These are phyloP conservation scores for Protobothrops flavoviridis DNA, from an alignment of 2,113 vertebrate species.

Conservation along the genomic window DNA sequence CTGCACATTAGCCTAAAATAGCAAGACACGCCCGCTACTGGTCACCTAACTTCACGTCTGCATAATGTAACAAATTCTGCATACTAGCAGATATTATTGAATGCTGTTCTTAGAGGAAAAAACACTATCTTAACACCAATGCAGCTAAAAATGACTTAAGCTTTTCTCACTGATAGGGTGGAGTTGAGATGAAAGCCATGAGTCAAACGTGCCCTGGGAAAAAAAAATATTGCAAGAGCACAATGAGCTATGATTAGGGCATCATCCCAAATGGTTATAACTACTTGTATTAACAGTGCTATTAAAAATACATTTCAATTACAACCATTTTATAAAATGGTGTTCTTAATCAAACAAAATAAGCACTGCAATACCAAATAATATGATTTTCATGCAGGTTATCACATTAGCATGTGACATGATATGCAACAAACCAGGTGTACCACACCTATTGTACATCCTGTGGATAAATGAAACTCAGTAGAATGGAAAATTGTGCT, in stretches of 20 bases:
- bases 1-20: not conserved
- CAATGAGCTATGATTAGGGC: not conserved
- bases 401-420: not conserved
- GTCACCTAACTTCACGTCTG: not conserved
- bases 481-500: not conserved
- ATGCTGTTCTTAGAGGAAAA: not conserved
- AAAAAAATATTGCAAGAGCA: not conserved
- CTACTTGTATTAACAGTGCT: not conserved
- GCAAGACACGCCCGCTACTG: not conserved
- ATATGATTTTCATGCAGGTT: not conserved
- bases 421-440: not conserved
- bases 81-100: not conserved
- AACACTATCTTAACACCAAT: not conserved
- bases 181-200: not conserved
- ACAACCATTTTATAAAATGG: not conserved
- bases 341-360: not conserved
- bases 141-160: not conserved
- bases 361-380: not conserved
- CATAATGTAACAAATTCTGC: not conserved
- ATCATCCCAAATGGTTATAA: not conserved
- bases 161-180: not conserved
- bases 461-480: not conserved
- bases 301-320: not conserved
- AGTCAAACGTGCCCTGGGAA: not conserved
- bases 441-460: not conserved